Conservation (phyloP, 2,888 invertebrate species). For the Iselma pallidipennis region DNA sequence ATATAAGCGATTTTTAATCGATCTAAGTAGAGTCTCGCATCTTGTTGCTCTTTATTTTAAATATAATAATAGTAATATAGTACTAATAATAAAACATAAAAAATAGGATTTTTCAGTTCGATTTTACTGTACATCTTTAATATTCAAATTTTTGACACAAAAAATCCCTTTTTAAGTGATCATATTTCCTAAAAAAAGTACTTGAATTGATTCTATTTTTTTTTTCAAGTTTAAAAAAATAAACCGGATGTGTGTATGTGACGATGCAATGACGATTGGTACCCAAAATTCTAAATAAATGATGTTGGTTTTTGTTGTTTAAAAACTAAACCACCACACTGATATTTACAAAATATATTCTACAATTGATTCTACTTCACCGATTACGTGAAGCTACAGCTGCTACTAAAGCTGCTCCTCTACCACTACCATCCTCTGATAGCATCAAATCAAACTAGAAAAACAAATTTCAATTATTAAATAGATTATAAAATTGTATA, state of each 20-base stretch:
- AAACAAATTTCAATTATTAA: too few species aligned
- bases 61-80: background rate
- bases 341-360: background rate
- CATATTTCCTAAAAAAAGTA: too few species aligned
- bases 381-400: slow-evolving; percentile 70
- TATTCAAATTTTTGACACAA: background rate
- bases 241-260: too few species aligned
- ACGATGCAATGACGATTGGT: background rate
- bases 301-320: background rate
- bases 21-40: too few species aligned
- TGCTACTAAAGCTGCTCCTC: slow-evolving; percentile 95
- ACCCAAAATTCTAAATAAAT: background rate
- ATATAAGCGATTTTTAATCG: background rate
- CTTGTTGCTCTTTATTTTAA: background rate
- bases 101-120: background rate
- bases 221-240: too few species aligned
- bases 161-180: background rate
- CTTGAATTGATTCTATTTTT: too few species aligned
- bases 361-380: slow-evolving; percentile 10
- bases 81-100: background rate
- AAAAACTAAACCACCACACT: background rate
- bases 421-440: slow-evolving; percentile 95
- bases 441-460: slow-evolving; percentile 90
- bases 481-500: slow-evolving; percentile 23
- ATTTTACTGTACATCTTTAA: background rate